phyloP scores from a whole-genome alignment of 2,113 vertebrate species.

The Sinocyclocheilus rhinocerous region DNA sequence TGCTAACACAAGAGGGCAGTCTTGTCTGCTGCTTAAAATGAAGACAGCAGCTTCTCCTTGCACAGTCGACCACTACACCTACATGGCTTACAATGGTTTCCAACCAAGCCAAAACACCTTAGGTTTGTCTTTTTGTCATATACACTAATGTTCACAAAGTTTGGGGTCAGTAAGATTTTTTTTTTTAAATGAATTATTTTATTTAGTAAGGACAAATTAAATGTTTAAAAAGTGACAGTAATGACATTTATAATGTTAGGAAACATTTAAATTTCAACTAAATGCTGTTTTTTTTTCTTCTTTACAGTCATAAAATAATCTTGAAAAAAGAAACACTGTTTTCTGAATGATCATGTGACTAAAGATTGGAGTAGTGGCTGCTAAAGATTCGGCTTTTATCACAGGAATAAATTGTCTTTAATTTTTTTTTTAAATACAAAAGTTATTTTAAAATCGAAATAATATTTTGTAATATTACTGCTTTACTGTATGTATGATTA shows the following conservation, averaged over 20 bases:
- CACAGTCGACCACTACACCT: neutral
- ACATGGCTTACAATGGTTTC: neutral
- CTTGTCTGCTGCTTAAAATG: slow-evolving; percentile 63
- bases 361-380: neutral
- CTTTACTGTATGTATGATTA: neutral
- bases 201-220: neutral
- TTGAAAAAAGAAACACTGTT: too few species aligned
- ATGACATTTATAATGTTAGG: neutral
- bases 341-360: neutral
- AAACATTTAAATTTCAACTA: neutral
- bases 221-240: neutral
- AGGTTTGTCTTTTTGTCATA: neutral
- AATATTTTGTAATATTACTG: neutral
- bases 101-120: neutral
- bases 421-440: neutral
- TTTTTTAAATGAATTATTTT: neutral
- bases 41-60: neutral
- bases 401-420: neutral
- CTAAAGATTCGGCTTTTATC: neutral
- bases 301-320: too few species aligned
- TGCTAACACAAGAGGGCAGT: slow-evolving; percentile 75
- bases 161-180: neutral
- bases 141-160: neutral
- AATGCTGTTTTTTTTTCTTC: neutral
- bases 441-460: neutral